Evolutionary conservation across 2,888 invertebrate genomes (phyloP), one percentile per base, ranked within the genome.

Genomic region (Frankliniella intonsa): DNA sequence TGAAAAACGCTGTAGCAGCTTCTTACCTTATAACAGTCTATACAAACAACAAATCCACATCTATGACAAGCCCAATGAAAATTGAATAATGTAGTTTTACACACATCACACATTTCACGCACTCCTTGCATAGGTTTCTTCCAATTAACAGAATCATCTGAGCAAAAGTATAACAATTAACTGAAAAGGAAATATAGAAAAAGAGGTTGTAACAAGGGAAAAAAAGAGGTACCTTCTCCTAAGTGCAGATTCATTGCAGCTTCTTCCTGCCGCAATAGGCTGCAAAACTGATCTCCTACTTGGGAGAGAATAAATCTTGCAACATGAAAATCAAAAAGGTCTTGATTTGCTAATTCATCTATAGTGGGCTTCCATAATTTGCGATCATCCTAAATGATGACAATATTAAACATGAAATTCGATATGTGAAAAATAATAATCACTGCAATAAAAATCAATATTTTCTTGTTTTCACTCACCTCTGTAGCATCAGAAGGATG

Each of bases 31-130:
- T 96, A 97, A 88, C 98, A 98, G 88, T 97, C 97, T 85, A 97
- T 92, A 89, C 98, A 98, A 50, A 97, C 97, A 83, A 97, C 96
- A 88, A 97, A 97, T 82, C 97, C 97, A 88, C 97, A 98, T 88
- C 96, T 96, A 83, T 94, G 94, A 87, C 98, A 98, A 8, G 97
- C 96, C 97, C 97, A 98, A 88, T 98, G 98, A 88, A 95, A 96
- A 88, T 98, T 98, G 89, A 98, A 98, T 11, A 98, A 89, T 0
- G 98, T 97, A 0, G 98, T 97, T 87, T 96, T 96, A 87, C 98
- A 98, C 0, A 97, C 96, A 88, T 98, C 98, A 87, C 98, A 98
- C 92, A 98, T 96, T 89, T 98, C 98, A 50, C 98, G 90, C 51
- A 97, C 97, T 22, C 97, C 97, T 87, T 95, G 95, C 65, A 98